Evolutionary conservation across 1,140 invertebrate genomes (phyloP).

Genomic region (Drosophila azteca): DNA sequence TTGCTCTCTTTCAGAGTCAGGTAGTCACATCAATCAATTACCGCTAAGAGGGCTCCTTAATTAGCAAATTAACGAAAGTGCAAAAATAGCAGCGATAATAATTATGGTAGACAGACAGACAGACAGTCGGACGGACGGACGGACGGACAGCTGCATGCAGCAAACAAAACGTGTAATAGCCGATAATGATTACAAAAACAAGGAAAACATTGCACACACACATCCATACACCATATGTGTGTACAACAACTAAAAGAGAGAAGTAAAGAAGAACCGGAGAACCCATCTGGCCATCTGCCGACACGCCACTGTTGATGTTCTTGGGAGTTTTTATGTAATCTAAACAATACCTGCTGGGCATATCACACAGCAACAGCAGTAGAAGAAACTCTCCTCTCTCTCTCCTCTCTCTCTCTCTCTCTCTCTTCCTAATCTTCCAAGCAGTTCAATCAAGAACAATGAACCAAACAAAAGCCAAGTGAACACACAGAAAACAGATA

Average conservation of each 20-base stretch:
- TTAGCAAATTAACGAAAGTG: constrained; percentile 27
- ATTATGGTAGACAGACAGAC: not conserved
- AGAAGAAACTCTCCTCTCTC: constrained; percentile 5
- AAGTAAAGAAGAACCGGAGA: constrained; percentile 7
- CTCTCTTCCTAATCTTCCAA: constrained; percentile 37
- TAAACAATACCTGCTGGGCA: constrained; percentile 71
- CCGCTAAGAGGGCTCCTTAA: constrained; percentile 25
- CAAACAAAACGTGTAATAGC: constrained; percentile 58
- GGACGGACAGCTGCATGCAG: constrained; percentile 23
- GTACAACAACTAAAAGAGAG: constrained; percentile 21
- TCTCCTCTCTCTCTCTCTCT: constrained; percentile 23
- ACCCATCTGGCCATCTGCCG: constrained; percentile 58
- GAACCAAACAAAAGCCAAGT: constrained; percentile 50
- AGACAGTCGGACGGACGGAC: constrained; percentile 5
- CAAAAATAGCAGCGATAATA: constrained; percentile 36
- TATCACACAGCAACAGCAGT: constrained; percentile 12
- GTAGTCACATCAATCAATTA: constrained; percentile 39
- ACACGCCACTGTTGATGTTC: constrained; percentile 16
- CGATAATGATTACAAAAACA: constrained; percentile 66
- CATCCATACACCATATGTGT: constrained; percentile 4
- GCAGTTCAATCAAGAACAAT: constrained; percentile 68
- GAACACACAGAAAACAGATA: constrained; percentile 19
- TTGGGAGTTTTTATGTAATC: constrained; percentile 60
- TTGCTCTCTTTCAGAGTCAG: not conserved
- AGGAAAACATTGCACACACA: constrained; percentile 1